Evolutionary conservation across 1,140 invertebrate genomes (phyloP).

Genomic region (Apolygus lucorum): DNA sequence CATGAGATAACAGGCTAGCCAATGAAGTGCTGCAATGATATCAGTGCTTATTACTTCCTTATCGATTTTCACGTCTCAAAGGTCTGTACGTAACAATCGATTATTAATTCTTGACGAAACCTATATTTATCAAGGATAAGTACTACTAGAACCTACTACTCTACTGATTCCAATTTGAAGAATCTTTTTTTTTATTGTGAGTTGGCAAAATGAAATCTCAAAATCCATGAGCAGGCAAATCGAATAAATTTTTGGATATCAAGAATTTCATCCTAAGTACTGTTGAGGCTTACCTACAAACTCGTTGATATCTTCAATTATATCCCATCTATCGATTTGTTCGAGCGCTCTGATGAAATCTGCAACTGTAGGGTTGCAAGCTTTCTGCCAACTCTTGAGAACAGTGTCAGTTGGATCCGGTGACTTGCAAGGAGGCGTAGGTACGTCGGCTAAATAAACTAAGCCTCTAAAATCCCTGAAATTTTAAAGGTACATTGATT

Average conservation of each 20-base stretch:
- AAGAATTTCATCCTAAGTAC: too few species aligned
- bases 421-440: slow-evolving; percentile 42
- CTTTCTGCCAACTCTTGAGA: slow-evolving; percentile 43
- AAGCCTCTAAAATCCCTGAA: slow-evolving; percentile 59
- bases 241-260: not conserved
- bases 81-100: too few species aligned
- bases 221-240: not conserved
- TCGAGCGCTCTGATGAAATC: slow-evolving; percentile 46
- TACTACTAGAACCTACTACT: not conserved
- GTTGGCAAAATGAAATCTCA: not conserved
- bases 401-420: slow-evolving; percentile 46
- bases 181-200: not conserved
- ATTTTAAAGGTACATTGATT: slow-evolving; percentile 3
- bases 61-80: too few species aligned
- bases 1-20: too few species aligned
- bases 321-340: slow-evolving; percentile 55
- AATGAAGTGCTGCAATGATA: too few species aligned
- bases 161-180: not conserved
- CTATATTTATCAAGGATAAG: not conserved
- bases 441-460: slow-evolving; percentile 47
- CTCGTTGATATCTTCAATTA: slow-evolving; percentile 48
- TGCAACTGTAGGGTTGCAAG: slow-evolving; percentile 41
- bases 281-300: slow-evolving; percentile 49
- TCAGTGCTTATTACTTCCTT: too few species aligned
- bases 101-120: too few species aligned